Conservation (phyloP, 2,113 vertebrate genomes). For the Corythaeola cristata region DNA sequence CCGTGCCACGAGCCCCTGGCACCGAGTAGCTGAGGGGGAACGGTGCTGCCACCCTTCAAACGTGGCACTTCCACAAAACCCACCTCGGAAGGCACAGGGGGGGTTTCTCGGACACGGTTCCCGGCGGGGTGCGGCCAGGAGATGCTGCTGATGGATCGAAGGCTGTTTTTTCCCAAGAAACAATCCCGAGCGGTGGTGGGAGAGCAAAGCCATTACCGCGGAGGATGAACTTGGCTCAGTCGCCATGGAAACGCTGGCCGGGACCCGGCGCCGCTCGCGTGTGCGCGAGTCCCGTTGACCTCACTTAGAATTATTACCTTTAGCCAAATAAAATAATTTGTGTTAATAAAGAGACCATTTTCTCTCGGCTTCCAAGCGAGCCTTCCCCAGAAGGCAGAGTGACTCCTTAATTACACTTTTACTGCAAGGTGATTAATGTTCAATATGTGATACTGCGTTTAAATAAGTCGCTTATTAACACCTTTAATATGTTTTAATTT, state of each 20-base stretch:
- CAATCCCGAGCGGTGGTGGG: background rate
- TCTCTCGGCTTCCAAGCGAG: constrained; percentile 58
- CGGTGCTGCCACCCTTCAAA: fast-evolving
- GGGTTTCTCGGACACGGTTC: fast-evolving
- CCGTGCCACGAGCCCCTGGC: fast-evolving
- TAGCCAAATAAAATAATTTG: constrained; percentile 84
- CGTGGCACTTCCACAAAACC: fast-evolving
- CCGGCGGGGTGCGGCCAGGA: background rate
- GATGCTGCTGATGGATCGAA: background rate
- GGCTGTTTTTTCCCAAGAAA: background rate
- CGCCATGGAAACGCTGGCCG: constrained; percentile 74
- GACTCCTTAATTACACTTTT: constrained; percentile 73
- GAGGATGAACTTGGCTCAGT: constrained; percentile 63
- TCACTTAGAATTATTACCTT: constrained; percentile 84
- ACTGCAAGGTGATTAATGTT: constrained; percentile 73
- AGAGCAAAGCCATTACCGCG: constrained; percentile 12
- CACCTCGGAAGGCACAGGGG: fast-evolving
- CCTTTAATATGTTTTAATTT: constrained; percentile 69
- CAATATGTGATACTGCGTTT: constrained; percentile 72
- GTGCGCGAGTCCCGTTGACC: constrained; percentile 70
- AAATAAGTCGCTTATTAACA: constrained; percentile 68
- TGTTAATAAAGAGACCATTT: constrained; percentile 81
- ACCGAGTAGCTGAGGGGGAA: background rate
- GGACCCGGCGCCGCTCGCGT: constrained; percentile 26
- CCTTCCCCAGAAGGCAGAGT: constrained; percentile 67